Evolutionary conservation across 2,113 vertebrate species (phyloP).

Genomic region (Pelecanus crispus): DNA sequence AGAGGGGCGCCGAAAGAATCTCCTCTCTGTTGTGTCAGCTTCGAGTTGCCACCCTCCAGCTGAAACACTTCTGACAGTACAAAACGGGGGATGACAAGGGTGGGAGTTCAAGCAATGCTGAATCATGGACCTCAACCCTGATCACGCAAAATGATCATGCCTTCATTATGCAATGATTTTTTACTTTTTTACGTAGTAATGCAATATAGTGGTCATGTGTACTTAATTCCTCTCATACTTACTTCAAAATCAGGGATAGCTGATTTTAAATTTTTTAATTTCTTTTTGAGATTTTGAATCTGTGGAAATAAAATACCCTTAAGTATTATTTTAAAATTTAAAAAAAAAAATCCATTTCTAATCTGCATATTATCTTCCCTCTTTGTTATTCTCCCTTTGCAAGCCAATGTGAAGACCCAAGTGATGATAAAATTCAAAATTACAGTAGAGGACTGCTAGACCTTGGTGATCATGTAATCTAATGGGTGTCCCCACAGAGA

Average conservation of each 20-base stretch:
- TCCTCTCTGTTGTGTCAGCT: not conserved
- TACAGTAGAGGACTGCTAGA: not conserved
- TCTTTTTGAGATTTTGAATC: not conserved
- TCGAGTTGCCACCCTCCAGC: not conserved
- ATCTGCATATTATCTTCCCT: not conserved
- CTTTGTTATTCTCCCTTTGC: not conserved
- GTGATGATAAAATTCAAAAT: not conserved
- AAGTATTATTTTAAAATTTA: not conserved
- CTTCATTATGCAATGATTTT: not conserved
- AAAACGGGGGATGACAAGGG: not conserved
- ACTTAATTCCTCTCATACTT: not conserved
- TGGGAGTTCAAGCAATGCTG: not conserved
- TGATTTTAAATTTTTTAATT: not conserved
- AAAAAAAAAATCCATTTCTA: not conserved
- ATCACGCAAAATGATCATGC: not conserved
- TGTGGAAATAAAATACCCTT: not conserved
- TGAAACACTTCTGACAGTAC: accelerated
- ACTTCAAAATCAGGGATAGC: not conserved
- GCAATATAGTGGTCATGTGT: accelerated
- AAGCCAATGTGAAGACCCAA: not conserved
- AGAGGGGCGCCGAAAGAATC: not conserved
- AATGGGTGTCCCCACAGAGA: not conserved
- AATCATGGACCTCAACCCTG: not conserved
- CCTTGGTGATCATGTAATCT: not conserved
- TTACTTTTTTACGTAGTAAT: not conserved